A percentile compares a stretch with the other conserved stretches of the same genome.
Evolutionary conservation across 2,888 invertebrate species (phyloP).

Genomic region (Brenthis hecate): DNA sequence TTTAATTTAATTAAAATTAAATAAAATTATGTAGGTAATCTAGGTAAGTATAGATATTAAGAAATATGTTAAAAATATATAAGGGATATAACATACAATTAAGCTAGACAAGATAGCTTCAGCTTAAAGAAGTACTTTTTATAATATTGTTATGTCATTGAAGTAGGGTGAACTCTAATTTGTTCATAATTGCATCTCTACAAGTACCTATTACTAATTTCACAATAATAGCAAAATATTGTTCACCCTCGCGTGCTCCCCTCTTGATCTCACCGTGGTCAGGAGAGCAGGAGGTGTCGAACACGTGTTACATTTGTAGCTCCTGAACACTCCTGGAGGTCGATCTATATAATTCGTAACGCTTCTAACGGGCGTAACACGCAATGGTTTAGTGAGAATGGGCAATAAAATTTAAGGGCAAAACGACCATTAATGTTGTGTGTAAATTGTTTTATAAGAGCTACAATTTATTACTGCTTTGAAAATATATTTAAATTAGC

Average conservation of each 20-base stretch:
- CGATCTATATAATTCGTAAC: conserved; percentile 71
- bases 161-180: conserved; percentile 21
- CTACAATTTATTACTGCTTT: neutral
- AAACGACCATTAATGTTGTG: conserved; percentile 35
- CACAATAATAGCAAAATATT: conserved; percentile 66
- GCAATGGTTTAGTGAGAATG: conserved; percentile 56
- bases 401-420: conserved; percentile 52
- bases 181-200: conserved; percentile 38
- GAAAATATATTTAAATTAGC: neutral
- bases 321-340: conserved; percentile 48
- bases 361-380: conserved; percentile 59
- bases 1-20: no score
- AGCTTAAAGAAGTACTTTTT: neutral
- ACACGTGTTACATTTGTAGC: conserved; percentile 76
- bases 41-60: no score
- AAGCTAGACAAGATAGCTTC: neutral
- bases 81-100: no score
- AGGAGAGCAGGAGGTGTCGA: conserved; percentile 66
- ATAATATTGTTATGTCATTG: conserved; percentile 1
- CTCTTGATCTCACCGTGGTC: conserved; percentile 52
- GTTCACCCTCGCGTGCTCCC: conserved; percentile 54
- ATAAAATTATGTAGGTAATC: no score
- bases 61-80: no score
- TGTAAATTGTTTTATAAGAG: conserved; percentile 17
- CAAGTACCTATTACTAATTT: conserved; percentile 63